phyloP scores from a whole-genome alignment of 2,113 vertebrate genomes.

The Tupaia chinensis region DNA sequence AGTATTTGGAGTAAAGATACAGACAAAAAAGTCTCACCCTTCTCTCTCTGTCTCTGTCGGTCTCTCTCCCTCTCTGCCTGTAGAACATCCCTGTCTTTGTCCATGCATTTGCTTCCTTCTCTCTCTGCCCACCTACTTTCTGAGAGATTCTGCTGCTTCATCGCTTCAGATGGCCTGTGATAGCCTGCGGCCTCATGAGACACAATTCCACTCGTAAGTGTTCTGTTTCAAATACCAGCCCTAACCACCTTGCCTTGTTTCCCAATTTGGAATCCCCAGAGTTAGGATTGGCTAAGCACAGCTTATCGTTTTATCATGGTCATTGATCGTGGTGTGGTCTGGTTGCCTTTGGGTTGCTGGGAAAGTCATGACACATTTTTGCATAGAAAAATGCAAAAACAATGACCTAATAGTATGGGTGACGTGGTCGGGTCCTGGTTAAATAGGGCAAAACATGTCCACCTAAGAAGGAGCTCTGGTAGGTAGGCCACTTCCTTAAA shows the following conservation, averaged over 20 bases:
- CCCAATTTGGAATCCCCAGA: neutral
- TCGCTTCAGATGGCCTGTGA: neutral
- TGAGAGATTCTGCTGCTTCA: neutral
- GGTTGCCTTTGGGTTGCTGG: neutral
- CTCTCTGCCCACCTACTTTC: neutral
- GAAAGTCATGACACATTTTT: too few species aligned
- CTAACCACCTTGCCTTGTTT: neutral
- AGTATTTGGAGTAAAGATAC: neutral
- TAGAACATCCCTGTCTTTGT: too few species aligned
- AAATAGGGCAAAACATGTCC: neutral
- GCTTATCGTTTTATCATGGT: neutral
- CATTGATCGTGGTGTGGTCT: neutral
- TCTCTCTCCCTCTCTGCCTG: neutral
- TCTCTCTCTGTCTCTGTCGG: neutral
- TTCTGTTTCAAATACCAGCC: neutral
- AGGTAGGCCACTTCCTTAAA: neutral
- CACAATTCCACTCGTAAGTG: neutral
- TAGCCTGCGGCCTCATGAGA: accelerated
- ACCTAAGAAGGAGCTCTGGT: neutral
- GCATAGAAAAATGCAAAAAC: too few species aligned
- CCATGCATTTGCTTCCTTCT: neutral
- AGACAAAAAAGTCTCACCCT: neutral
- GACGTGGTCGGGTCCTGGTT: neutral
- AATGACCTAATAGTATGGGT: too few species aligned
- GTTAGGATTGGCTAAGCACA: neutral